Percentiles rank a stretch among this genome's conserved stretches.
These are phyloP conservation scores for Schlechtendalia chinensis DNA, from an alignment of 1,140 invertebrate species.

Conservation along the genomic window DNA sequence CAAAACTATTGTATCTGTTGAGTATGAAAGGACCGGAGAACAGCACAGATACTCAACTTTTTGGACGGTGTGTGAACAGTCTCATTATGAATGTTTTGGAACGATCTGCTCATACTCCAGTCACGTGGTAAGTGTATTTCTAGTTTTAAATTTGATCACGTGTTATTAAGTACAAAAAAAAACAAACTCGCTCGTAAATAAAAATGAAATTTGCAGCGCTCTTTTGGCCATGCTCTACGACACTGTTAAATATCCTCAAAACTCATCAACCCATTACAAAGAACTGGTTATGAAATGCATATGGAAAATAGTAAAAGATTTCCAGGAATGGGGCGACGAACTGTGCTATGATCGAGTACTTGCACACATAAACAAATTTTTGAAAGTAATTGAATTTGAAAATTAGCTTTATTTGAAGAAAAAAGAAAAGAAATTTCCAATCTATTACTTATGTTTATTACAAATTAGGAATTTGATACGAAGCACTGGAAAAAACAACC, in stretches of 20 bases:
- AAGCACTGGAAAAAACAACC: slow-evolving; percentile 54
- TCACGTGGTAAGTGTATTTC: slow-evolving; percentile 52
- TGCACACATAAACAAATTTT: slow-evolving; percentile 53
- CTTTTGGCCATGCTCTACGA: slow-evolving; percentile 53
- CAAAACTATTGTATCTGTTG: slow-evolving; percentile 23
- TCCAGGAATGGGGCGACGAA: slow-evolving; percentile 53
- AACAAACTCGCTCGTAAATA: neutral
- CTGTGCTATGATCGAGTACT: slow-evolving; percentile 53
- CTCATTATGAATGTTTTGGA: slow-evolving; percentile 54
- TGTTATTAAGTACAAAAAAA: neutral
- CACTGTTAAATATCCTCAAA: slow-evolving; percentile 49
- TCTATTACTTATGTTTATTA: slow-evolving; percentile 3
- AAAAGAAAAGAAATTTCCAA: neutral
- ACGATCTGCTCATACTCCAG: slow-evolving; percentile 53
- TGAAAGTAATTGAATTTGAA: slow-evolving; percentile 51
- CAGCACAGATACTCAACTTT: slow-evolving; percentile 51
- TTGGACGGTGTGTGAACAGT: slow-evolving; percentile 53
- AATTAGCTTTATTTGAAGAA: neutral
- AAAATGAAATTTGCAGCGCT: slow-evolving; percentile 50
- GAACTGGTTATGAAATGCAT: slow-evolving; percentile 54
- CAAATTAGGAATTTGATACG: slow-evolving; percentile 53
- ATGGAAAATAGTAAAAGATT: slow-evolving; percentile 54
- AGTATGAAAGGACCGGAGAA: slow-evolving; percentile 42
- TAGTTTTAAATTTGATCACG: neutral
- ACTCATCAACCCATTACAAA: slow-evolving; percentile 51